Base-by-base conservation (phyloP, 2,113 vertebrate species). In the Anas platyrhynchos region DNA sequence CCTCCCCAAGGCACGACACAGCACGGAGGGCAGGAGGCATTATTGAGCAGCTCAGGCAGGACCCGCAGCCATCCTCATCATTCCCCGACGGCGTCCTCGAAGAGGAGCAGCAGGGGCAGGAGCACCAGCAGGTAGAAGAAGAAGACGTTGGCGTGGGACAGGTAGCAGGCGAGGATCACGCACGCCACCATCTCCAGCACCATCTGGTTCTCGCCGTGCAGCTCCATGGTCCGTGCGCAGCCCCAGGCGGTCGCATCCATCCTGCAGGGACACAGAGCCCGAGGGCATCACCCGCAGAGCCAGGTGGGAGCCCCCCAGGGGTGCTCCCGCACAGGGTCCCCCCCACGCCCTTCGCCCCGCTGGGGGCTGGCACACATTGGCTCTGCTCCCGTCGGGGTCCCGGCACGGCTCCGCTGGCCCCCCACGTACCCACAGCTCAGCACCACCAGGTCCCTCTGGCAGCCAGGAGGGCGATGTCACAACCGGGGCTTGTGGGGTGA, bases 371-470 rank as follows among this genome's bases (percentile, higher is more conserved):
- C 43, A 9, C 21, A 21, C 61, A 11, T 2, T n/a, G 22, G 17
- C 29, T 66, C 41, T 11, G n/a, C 52, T 67, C 41, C 11, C 3
- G 1, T 6, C 11, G 25, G 41, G 54, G 21, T 68, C n/a, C 78
- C 1, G 1, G 61, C 32, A 6, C 16, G 1, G 2, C 12, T 12
- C 81, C 58, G 11, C 68, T 3, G 44, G 44, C 34, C 1, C 0
- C 8, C 16, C 1, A 52, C 3, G 0, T 54, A 21, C 50, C 16
- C 48, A 11, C 69, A 8, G 38, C 48, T n/a, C 20, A 2, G 38
- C 46, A 25, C 16, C 2, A 9, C 3, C 7, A 25, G 6, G 27
- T 26, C 44, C 82, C 8, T 21, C 29, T 34, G 23, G 14, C 34
- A 16, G 44, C 4, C 3, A 17, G 29, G 4, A 21, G 36, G 56